phyloP scores from a whole-genome alignment of 2,113 vertebrate species.

The Dicaeum eximium region DNA sequence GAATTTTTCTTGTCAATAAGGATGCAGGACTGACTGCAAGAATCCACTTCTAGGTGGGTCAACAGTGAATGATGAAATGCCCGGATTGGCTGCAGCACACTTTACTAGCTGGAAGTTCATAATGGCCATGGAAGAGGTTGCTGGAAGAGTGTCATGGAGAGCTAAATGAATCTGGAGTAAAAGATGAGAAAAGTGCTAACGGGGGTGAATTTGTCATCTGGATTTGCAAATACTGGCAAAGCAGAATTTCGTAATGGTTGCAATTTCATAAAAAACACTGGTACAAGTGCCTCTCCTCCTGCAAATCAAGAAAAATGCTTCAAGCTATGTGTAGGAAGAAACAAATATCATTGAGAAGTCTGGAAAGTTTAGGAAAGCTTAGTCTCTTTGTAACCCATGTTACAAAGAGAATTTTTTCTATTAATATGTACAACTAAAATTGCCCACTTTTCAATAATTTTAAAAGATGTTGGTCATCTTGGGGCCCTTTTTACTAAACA shows the following conservation, averaged over 20 bases:
- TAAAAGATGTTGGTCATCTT: background rate
- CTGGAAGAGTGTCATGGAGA: background rate
- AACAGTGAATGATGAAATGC: background rate
- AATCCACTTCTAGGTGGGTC: background rate
- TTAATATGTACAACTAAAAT: background rate
- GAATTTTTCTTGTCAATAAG: background rate
- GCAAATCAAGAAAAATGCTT: background rate
- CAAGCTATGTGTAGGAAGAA: background rate
- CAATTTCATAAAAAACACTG: background rate
- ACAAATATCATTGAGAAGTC: background rate
- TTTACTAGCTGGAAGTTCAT: background rate
- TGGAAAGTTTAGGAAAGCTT: background rate
- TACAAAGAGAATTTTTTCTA: background rate
- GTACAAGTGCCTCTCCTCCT: background rate
- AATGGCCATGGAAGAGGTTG: background rate
- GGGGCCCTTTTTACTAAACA: background rate
- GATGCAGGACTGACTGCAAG: background rate
- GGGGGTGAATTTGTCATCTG: background rate
- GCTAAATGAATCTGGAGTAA: background rate
- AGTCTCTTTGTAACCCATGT: fast-evolving
- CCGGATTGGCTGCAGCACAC: background rate
- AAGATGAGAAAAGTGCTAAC: background rate
- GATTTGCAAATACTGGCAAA: background rate
- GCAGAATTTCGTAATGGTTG: background rate
- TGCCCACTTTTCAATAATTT: background rate